Base-by-base conservation (phyloP, 2,113 vertebrate genomes). In the Hepsetus odoe region DNA sequence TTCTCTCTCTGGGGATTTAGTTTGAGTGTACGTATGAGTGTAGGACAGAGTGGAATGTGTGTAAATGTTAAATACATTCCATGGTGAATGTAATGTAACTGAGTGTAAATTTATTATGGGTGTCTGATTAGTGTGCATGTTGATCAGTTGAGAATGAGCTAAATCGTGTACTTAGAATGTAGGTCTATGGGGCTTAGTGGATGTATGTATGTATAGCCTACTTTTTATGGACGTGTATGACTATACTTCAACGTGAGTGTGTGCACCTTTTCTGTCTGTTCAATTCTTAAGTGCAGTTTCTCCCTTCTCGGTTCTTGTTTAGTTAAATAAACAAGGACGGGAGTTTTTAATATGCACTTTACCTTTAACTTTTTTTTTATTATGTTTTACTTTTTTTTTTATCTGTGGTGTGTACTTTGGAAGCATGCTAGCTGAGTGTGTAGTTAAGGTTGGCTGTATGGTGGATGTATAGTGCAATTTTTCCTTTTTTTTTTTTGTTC, bases 321-420 rank as follows among this genome's bases (percentile, higher is more conserved):
- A 59, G 61, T 76, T 42, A 42, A 59, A 66, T 40, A n/a, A 66
- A 68, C 77, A 78, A 89, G 91, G 92, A 93, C 91, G 88, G 92
- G 93, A 95, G 94, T 90, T 90, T 96, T 94, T 92, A 92, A 96
- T 93, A 95, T 96, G 97, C 97, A 99, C 97, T 99, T 99, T 98
- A 98, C 94, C 92, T 88, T n/a, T n/a, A n/a, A n/a, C n/a, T n/a
- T n/a, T n/a, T n/a, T 88, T 85, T 89, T 87, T 83, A 76, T 80
- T 83, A 78, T 86, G 61, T 82, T 67, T 85, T 78, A 26, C 83
- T 71, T 79, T 86, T 80, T 83, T 88, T 71, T 55, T 62, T 5
- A 80, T 40, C 80, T 85, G 32, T 82, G 86, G 80, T 90, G 89
- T 86, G 83, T 89, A 89, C 82, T 86, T 79, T 84, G 85, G 85